Base-by-base conservation (phyloP, 2,888 invertebrate species). In the Acanthococcus lagerstroemiae region DNA sequence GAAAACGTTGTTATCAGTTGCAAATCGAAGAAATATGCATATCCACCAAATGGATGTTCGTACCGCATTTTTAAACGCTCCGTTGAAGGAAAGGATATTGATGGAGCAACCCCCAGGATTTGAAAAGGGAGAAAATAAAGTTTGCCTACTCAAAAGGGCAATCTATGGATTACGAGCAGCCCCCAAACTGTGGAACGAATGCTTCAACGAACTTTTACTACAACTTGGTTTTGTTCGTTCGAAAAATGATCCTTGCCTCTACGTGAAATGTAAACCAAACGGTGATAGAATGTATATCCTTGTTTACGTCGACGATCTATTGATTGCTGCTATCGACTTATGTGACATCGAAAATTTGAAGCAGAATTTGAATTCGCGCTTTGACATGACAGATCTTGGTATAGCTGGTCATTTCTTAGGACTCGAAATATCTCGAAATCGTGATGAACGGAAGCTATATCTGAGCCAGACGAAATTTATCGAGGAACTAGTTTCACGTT, bases 141-240 rank as follows among this genome's bases (percentile, higher is more conserved):
- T 70, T 56, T 72, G 69, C 66, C 67, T 44, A 26, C 56, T 70
- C 68, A 9, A 27, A 17, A 71, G 71, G 67, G 50, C 71, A 3
- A 60, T 72, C 21, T 72, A 71, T 65, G 70, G 71, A 4, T 65
- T 72, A 56, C 60, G 65, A 37, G 70, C 71, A 69, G 70, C 69
- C 26, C 69, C 71, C 7, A 65, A 63, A 61, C 45, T 61, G 12
- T 69, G 67, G 67, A 55, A 68, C 50, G 46, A 52, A 22, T 52
- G 52, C 65, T 70, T 72, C 22, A 55, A 69, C 57, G 54, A 69
- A n/a, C 70, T 55, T 67, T n/a, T 72, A n/a, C 50, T 4, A 22
- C 26, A 58, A n/a, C 45, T 71, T 65, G 66, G 65, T n/a, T 69
- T 69, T 55, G 12, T 25, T 22, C 58, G 67, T 4, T 17, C 46